These are phyloP conservation scores for Fukomys damarensis DNA, from an alignment of 2,113 vertebrate genomes.

Conservation along the genomic window DNA sequence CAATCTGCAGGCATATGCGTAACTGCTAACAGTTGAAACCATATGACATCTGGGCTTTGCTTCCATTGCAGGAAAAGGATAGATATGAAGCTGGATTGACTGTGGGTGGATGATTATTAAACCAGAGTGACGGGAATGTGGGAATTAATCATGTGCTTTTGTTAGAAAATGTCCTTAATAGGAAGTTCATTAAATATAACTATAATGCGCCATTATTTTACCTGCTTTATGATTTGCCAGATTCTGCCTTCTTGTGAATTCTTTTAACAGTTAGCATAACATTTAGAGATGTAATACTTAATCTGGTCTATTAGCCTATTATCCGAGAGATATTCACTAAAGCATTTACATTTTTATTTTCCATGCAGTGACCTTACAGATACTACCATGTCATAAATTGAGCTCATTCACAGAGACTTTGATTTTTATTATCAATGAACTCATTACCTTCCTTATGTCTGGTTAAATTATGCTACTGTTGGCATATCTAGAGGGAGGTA, in stretches of 20 bases:
- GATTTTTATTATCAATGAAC: slow-evolving; percentile 50
- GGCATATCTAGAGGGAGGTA: neutral
- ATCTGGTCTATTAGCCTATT: neutral
- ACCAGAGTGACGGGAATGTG: neutral
- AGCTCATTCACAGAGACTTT: neutral
- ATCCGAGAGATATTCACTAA: neutral
- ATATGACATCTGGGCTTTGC: neutral
- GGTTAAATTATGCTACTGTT: neutral
- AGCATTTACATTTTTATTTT: slow-evolving; percentile 9
- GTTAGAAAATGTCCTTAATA: slow-evolving; percentile 1
- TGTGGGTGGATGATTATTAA: neutral
- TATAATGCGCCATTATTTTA: neutral
- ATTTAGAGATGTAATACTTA: slow-evolving; percentile 23
- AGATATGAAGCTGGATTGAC: neutral
- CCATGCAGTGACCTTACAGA: neutral
- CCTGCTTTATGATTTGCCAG: neutral
- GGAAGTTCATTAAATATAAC: slow-evolving; percentile 36
- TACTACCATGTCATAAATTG: neutral
- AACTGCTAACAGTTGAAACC: neutral
- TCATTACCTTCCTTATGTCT: neutral
- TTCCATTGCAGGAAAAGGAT: neutral
- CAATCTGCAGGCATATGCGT: neutral
- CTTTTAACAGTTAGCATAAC: neutral
- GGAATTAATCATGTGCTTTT: neutral
- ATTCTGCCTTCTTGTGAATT: neutral